These are phyloP conservation scores for Idaea aversata DNA, from an alignment of 2,888 invertebrate species.

Conservation along the genomic window DNA sequence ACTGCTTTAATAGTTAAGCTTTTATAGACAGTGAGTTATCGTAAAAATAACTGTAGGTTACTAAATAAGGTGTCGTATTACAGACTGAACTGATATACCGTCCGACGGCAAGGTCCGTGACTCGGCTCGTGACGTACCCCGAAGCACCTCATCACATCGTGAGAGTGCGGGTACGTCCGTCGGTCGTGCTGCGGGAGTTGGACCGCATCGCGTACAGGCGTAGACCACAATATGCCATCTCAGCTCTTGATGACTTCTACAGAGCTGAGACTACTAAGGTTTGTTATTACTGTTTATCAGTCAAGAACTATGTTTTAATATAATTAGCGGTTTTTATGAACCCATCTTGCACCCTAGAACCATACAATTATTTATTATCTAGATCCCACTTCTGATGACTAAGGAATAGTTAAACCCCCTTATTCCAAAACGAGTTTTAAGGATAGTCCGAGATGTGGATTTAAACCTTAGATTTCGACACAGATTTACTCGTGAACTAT, in stretches of 20 bases:
- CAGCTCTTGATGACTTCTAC: conserved; percentile 88
- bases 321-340: too few species aligned
- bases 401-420: too few species aligned
- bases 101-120: conserved; percentile 68
- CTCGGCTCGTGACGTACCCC: conserved; percentile 82
- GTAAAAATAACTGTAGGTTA: background rate
- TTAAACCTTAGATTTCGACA: too few species aligned
- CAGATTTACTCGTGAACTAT: too few species aligned
- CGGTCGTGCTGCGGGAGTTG: conserved; percentile 84
- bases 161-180: conserved; percentile 81
- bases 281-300: conserved; percentile 32
- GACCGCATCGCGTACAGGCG: conserved; percentile 84
- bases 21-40: background rate
- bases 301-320: too few species aligned
- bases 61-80: conserved; percentile 24
- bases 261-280: conserved; percentile 88
- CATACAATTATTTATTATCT: too few species aligned
- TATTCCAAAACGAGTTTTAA: too few species aligned
- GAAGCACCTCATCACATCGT: conserved; percentile 79
- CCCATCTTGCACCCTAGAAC: too few species aligned
- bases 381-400: too few species aligned
- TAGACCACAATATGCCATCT: conserved; percentile 81
- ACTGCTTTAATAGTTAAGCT: background rate
- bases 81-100: conserved; percentile 75
- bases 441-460: too few species aligned